Conservation (phyloP, 2,797 vertebrate genomes). For the Sebastes diaconus region DNA sequence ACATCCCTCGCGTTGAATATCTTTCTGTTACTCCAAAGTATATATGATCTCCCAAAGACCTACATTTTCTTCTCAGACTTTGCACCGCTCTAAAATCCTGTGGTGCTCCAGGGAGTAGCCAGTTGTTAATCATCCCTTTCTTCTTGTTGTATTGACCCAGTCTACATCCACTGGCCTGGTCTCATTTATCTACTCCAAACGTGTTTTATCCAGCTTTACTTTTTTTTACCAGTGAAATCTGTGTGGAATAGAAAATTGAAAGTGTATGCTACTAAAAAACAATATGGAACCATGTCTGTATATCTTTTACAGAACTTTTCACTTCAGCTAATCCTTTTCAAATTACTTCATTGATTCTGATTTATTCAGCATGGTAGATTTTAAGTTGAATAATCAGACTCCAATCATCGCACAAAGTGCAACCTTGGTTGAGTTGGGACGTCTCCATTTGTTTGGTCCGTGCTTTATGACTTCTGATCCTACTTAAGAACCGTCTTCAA, state of each 20-base stretch:
- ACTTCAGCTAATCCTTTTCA: neutral
- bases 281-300: neutral
- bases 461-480: neutral
- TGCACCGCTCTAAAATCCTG: neutral
- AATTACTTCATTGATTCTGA: neutral
- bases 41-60: neutral
- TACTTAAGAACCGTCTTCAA: neutral
- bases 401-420: neutral
- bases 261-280: neutral
- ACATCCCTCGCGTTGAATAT: neutral
- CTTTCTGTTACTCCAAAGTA: neutral
- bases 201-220: neutral
- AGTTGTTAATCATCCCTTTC: neutral
- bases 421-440: neutral
- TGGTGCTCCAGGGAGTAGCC: neutral
- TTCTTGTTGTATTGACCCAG: slow-evolving; percentile 4
- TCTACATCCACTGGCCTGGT: neutral
- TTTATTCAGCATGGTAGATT: neutral
- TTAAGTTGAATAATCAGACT: neutral
- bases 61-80: neutral
- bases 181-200: neutral
- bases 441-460: neutral
- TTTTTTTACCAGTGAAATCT: neutral
- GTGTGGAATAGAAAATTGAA: neutral
- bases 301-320: neutral